Conservation (phyloP, 64 coral and sea anemone species). For the Acropora yongei region DNA sequence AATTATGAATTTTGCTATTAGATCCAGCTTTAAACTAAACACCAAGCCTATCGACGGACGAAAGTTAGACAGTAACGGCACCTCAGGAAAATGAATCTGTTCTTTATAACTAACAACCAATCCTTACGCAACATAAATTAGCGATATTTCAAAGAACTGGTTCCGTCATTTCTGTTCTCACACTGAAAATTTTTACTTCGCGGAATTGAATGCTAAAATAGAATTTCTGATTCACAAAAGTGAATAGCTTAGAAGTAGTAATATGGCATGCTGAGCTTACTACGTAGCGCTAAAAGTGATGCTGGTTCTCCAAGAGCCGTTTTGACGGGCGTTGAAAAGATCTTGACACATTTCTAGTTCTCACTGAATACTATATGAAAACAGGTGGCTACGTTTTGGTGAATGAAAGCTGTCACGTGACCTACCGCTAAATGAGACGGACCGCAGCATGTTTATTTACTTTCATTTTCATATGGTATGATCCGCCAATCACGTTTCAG, state of each 20-base stretch:
- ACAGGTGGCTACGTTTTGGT: constrained; percentile 32
- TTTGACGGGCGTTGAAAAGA: constrained; percentile 25
- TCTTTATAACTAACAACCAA: neutral
- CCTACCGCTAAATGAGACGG: constrained; percentile 30
- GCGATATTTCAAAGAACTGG: neutral
- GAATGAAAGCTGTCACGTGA: constrained; percentile 49
- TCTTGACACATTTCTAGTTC: constrained; percentile 43
- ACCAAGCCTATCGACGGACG: too few relatives aligned
- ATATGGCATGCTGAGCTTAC: neutral
- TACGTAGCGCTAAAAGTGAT: neutral
- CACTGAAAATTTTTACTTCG: neutral
- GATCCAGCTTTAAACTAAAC: neutral
- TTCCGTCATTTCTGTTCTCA: neutral
- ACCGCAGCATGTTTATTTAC: constrained; percentile 44
- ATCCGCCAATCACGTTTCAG: constrained; percentile 10
- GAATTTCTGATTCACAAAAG: neutral
- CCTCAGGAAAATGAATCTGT: neutral
- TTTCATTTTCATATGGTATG: neutral
- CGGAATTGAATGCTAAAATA: neutral
- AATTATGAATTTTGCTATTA: neutral
- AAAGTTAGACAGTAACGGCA: too few relatives aligned
- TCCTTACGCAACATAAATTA: neutral
- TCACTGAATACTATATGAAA: neutral
- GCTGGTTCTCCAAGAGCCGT: neutral
- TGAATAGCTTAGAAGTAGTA: neutral